Evolutionary conservation across 2,888 invertebrate genomes (phyloP).

Genomic region (Cataglyphis livida): DNA sequence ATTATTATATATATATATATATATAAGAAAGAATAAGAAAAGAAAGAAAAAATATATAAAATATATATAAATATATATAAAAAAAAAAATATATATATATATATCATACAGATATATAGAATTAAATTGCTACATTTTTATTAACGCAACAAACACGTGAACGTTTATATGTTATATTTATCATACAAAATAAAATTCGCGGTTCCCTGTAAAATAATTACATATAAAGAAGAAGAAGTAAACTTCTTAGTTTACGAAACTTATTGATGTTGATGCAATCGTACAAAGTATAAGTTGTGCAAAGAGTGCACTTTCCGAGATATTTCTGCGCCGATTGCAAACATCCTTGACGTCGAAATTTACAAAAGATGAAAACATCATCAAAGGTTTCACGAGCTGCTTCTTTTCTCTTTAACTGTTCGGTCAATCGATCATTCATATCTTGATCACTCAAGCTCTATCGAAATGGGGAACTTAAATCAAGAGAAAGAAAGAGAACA

Average conservation of each 20-base stretch:
- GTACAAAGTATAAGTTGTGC: constrained; percentile 12
- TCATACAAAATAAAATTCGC: neutral
- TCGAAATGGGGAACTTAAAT: constrained; percentile 21
- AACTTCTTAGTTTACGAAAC: constrained; percentile 14
- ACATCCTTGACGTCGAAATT: constrained; percentile 52
- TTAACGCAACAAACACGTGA: no score
- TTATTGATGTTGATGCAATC: neutral
- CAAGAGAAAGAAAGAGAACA: neutral
- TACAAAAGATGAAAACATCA: constrained; percentile 70
- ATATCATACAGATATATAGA: no score
- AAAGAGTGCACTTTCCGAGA: constrained; percentile 22
- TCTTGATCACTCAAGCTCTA: constrained; percentile 65
- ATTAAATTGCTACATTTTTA: no score
- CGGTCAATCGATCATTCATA: constrained; percentile 78
- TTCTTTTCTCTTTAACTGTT: constrained; percentile 68
- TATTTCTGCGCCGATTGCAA: constrained; percentile 30
- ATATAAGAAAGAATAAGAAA: no score
- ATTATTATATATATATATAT: no score
- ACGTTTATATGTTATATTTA: neutral
- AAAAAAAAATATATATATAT: no score
- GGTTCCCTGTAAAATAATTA: neutral
- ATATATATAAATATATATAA: no score
- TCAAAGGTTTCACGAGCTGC: constrained; percentile 72
- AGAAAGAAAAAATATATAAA: no score
- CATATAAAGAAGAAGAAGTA: neutral